Base-by-base conservation (phyloP, 2,797 vertebrate genomes). In the Leptodactylus fallax region DNA sequence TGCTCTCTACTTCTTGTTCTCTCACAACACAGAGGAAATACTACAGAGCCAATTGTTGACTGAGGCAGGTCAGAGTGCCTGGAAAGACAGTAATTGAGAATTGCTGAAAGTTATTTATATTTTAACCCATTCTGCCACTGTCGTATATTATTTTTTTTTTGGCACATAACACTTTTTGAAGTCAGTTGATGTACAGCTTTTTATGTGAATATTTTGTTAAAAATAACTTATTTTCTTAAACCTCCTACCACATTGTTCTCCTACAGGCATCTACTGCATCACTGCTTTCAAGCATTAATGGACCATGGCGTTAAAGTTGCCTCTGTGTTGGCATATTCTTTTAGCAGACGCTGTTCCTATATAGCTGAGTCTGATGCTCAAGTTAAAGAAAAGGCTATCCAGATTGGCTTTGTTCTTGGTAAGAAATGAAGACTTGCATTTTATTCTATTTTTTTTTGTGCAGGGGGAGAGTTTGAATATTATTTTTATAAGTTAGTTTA, bases 251-350 rank as follows among this genome's bases (percentile, higher is more conserved):
- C 3, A 11, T 83, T 69, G 45, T 56, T 49, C 51, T 21, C 53
- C 25, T 25, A 0, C 45, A 99, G 98, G 91, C 98, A 99, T 93
- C 96, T 99, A 78, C 96, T 99, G 91, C 98, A 99, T 93, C 98
- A 99, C 94, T 99, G 98, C 92, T 99, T 99, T 91, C 98, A 99
- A 94, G 98, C 98, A 80, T 92, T 99, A 89, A 99, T 99, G 98
- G 98, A 99, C 93, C 98, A 99, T 53, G 98, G 98, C 55, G 98
- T 99, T 82, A 99, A 99, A 93, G 98, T 99, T 79, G 97, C 98
- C 87, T 99, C 98, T 7, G 98, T 99, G 21, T 92, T 99, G 92
- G 98, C 98, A 58, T 99, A 97, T 92, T 99, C 98, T 58, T 99
- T 99, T 94, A 99, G 98, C 90, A 96, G 98, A 87, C 94, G 98